These are phyloP conservation scores for Hystrix cristata DNA, from an alignment of 2,113 vertebrate genomes.

Conservation along the genomic window DNA sequence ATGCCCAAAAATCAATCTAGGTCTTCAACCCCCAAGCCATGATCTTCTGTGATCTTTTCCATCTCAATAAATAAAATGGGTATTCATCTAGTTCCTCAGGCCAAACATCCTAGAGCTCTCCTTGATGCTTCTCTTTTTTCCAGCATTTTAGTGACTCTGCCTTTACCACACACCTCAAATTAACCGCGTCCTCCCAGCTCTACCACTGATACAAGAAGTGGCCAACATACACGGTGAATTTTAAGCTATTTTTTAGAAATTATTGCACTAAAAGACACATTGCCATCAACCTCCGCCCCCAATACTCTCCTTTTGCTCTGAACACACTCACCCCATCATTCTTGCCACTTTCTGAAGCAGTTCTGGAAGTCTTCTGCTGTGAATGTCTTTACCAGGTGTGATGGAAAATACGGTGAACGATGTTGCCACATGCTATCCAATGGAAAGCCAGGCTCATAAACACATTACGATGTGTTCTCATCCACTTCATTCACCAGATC, in stretches of 20 bases:
- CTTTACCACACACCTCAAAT: conserved; percentile 12
- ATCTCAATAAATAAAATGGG: conserved; percentile 16
- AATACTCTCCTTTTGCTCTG: background rate
- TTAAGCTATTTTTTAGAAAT: background rate
- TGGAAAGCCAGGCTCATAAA: background rate
- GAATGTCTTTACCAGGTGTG: background rate
- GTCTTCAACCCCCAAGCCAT: background rate
- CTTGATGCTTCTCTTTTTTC: background rate
- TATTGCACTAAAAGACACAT: background rate
- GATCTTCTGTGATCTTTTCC: background rate
- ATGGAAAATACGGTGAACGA: background rate
- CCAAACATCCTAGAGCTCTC: background rate
- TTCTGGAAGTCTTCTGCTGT: background rate
- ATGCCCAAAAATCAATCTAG: background rate
- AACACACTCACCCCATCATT: background rate
- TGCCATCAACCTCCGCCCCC: background rate
- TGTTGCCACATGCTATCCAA: background rate
- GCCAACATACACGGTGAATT: background rate
- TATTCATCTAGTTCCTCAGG: background rate
- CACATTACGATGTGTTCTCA: background rate
- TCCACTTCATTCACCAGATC: background rate
- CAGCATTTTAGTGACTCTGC: background rate
- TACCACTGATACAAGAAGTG: background rate
- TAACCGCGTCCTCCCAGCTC: background rate
- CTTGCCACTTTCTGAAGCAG: background rate